Conservation (phyloP, 2,797 vertebrate genomes). For the Myotis findleyi region DNA sequence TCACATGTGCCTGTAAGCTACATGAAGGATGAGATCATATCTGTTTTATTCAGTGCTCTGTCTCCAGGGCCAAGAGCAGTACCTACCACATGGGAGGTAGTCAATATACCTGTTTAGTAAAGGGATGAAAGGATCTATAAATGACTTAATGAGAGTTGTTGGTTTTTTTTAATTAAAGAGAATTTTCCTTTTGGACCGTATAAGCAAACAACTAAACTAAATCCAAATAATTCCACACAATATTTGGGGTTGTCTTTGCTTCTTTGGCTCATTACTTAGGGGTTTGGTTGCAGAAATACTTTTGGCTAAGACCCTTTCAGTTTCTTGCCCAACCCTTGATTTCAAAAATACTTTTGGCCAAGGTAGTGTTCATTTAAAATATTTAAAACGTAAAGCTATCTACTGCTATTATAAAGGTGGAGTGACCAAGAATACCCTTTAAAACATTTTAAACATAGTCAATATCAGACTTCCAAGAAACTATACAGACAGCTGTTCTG, state of each 20-base stretch:
- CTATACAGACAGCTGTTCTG: background rate
- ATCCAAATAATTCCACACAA: slow-evolving; percentile 11
- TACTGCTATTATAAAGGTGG: slow-evolving; percentile 17
- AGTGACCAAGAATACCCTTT: background rate
- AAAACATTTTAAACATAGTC: background rate
- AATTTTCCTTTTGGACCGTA: background rate
- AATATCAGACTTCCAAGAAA: background rate
- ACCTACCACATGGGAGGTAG: background rate
- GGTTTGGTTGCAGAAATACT: slow-evolving; percentile 38
- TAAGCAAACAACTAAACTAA: background rate
- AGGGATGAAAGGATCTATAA: background rate
- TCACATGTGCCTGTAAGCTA: background rate
- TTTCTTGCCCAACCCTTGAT: background rate
- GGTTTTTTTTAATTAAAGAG: background rate
- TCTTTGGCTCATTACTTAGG: background rate
- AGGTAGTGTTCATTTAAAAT: background rate
- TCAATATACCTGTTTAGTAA: background rate
- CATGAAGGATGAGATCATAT: background rate
- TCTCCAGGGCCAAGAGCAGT: background rate
- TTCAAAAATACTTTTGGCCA: slow-evolving; percentile 42
- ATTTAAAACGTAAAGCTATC: background rate
- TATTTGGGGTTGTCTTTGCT: background rate
- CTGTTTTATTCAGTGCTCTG: background rate
- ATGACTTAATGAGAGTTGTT: background rate
- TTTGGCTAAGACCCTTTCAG: background rate